A percentile compares a stretch with the other conserved stretches of the same genome.
These are phyloP conservation scores for Sipha maydis DNA, from an alignment of 2,888 invertebrate genomes.

Conservation along the genomic window DNA sequence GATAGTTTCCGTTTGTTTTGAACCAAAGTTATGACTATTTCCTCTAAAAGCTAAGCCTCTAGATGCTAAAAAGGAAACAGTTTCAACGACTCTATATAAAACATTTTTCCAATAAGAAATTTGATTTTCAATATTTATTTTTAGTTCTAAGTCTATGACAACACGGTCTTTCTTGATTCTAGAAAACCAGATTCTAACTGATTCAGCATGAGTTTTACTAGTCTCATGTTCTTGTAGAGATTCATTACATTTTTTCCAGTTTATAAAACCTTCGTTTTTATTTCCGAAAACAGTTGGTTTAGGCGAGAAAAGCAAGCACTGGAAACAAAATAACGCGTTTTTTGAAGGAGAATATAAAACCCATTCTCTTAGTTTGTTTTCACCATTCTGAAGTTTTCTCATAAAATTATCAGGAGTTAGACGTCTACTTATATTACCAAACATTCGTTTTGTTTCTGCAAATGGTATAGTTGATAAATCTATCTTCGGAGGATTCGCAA, in stretches of 20 bases:
- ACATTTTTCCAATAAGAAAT: conserved; percentile 64
- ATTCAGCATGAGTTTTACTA: too few relatives aligned
- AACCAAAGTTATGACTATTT: conserved; percentile 65
- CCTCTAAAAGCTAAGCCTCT: conserved; percentile 65
- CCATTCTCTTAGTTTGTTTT: conserved; percentile 17
- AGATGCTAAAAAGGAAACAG: conserved; percentile 64
- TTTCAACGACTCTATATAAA: conserved; percentile 64
- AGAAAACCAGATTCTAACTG: too few relatives aligned
- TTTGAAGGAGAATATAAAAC: too few relatives aligned
- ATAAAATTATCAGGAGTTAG: conserved; percentile 22
- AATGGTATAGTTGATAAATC: conserved; percentile 15
- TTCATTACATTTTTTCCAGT: too few relatives aligned
- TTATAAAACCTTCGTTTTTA: too few relatives aligned
- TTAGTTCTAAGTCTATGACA: too few relatives aligned
- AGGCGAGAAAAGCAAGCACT: too few relatives aligned
- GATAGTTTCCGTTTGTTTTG: conserved; percentile 65
- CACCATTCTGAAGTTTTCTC: conserved; percentile 30
- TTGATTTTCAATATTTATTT: too few relatives aligned
- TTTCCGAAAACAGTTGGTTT: too few relatives aligned
- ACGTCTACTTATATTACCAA: conserved; percentile 28
- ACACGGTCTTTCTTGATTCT: too few relatives aligned
- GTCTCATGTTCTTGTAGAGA: too few relatives aligned
- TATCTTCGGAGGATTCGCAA: conserved; percentile 36
- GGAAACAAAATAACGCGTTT: too few relatives aligned
- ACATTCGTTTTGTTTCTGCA: conserved; percentile 20